phyloP scores from a whole-genome alignment of 2,888 invertebrate genomes.

The Hypolimnas misippus region DNA sequence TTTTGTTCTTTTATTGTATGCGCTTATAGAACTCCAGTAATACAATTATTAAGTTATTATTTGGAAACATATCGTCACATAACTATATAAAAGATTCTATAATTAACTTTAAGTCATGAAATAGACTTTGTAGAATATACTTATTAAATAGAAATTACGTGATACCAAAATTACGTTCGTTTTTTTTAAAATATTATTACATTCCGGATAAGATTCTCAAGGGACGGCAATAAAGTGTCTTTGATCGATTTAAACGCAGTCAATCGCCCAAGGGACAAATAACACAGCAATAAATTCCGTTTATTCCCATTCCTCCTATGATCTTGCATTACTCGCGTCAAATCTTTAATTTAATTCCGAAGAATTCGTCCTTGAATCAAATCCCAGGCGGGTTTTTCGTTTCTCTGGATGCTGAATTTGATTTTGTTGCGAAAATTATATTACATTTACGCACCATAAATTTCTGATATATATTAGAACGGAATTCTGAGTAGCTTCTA shows the following conservation, averaged over 20 bases:
- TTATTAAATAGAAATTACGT: background rate
- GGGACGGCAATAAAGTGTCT: constrained; percentile 8
- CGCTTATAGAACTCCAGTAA: too few species aligned
- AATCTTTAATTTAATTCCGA: constrained; percentile 24
- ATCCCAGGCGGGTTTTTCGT: constrained; percentile 8
- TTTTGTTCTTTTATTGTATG: too few species aligned
- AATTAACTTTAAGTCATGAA: too few species aligned
- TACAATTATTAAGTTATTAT: too few species aligned
- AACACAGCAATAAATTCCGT: constrained; percentile 25
- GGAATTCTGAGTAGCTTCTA: background rate
- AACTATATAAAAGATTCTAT: too few species aligned
- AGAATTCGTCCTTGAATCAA: constrained; percentile 15
- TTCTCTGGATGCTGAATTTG: constrained; percentile 19
- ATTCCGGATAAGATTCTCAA: constrained; percentile 1
- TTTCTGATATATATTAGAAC: constrained; percentile 10
- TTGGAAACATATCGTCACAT: too few species aligned
- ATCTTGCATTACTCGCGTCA: constrained; percentile 18
- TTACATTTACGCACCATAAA: constrained; percentile 5
- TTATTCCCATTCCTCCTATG: constrained; percentile 18
- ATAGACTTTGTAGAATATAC: background rate
- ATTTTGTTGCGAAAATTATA: constrained; percentile 17
- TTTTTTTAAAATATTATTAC: background rate
- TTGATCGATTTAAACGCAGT: constrained; percentile 13
- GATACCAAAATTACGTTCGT: too few species aligned
- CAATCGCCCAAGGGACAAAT: constrained; percentile 11